These are phyloP conservation scores for Parasteatoda tepidariorum DNA, from an alignment of 1,140 invertebrate genomes.

Conservation along the genomic window DNA sequence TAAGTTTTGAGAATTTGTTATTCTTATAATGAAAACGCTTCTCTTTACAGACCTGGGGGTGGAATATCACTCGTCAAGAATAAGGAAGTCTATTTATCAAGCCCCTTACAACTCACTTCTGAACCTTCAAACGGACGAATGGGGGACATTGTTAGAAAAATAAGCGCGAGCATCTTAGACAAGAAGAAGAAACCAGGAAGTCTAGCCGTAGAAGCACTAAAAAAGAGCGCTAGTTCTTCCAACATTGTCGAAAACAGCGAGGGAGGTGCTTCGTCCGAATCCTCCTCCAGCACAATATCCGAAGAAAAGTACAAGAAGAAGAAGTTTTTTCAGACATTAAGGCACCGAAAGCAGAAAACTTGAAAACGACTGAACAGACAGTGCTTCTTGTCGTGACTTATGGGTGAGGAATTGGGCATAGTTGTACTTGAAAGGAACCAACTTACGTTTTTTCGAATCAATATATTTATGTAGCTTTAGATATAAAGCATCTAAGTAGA, in stretches of 20 bases:
- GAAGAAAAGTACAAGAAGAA: constrained; percentile 42
- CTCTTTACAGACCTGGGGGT: not conserved
- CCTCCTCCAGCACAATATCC: constrained; percentile 15
- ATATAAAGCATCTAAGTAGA: not conserved
- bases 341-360: constrained; percentile 26
- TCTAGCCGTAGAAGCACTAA: constrained; percentile 14
- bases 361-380: not conserved
- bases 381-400: not conserved
- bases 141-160: constrained; percentile 44
- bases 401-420: not conserved
- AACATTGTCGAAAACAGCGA: constrained; percentile 16
- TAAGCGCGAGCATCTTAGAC: constrained; percentile 36
- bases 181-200: constrained; percentile 30
- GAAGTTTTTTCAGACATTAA: constrained; percentile 38
- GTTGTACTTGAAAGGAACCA: constrained; percentile 17
- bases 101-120: not conserved
- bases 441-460: not conserved
- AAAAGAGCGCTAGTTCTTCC: constrained; percentile 39
- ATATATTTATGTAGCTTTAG: not conserved
- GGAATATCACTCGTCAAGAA: not conserved
- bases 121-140: constrained; percentile 12
- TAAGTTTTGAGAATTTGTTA: too few species aligned
- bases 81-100: not conserved
- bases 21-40: too few species aligned
- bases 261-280: constrained; percentile 10